Percentiles rank a stretch among this genome's conserved stretches.
Conservation (phyloP, 1,140 invertebrate species). For the Drosophila eugracilis region DNA sequence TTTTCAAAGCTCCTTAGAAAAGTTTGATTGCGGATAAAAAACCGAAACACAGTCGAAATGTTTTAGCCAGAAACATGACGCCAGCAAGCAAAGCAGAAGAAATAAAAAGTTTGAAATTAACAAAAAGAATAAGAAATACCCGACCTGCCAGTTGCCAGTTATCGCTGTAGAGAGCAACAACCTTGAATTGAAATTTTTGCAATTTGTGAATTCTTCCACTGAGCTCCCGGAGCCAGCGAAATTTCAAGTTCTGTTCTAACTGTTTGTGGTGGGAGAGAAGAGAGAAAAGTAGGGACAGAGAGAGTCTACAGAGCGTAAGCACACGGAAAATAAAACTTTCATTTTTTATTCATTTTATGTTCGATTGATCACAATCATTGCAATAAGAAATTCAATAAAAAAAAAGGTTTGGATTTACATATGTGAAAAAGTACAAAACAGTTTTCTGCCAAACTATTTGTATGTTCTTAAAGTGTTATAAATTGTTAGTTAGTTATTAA, state of each 20-base stretch:
- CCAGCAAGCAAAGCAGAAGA: constrained; percentile 18
- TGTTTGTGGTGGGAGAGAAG: constrained; percentile 47
- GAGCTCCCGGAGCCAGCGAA: constrained; percentile 49
- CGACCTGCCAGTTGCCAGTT: constrained; percentile 35
- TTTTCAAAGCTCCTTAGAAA: constrained; percentile 8
- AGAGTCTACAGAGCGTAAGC: constrained; percentile 5
- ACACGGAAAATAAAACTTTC: constrained; percentile 3
- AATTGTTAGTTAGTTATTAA: too few relatives aligned
- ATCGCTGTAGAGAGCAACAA: constrained; percentile 68
- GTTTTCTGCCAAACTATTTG: too few relatives aligned
- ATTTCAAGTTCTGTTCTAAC: constrained; percentile 81
- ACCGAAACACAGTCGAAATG: constrained; percentile 8
- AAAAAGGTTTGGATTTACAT: too few relatives aligned
- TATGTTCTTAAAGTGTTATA: too few relatives aligned
- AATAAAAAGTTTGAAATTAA: constrained; percentile 17
- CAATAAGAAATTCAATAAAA: too few relatives aligned
- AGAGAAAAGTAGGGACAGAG: constrained; percentile 6
- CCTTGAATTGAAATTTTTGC: constrained; percentile 79
- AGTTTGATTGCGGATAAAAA: constrained; percentile 8
- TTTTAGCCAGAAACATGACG: constrained; percentile 41
- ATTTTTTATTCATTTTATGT: too few relatives aligned
- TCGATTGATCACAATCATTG: too few relatives aligned
- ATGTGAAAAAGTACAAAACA: too few relatives aligned
- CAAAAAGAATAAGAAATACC: constrained; percentile 22
- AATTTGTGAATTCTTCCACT: constrained; percentile 73